Base-by-base conservation (phyloP, 1,140 invertebrate genomes). In the Monomorium pharaonis region DNA sequence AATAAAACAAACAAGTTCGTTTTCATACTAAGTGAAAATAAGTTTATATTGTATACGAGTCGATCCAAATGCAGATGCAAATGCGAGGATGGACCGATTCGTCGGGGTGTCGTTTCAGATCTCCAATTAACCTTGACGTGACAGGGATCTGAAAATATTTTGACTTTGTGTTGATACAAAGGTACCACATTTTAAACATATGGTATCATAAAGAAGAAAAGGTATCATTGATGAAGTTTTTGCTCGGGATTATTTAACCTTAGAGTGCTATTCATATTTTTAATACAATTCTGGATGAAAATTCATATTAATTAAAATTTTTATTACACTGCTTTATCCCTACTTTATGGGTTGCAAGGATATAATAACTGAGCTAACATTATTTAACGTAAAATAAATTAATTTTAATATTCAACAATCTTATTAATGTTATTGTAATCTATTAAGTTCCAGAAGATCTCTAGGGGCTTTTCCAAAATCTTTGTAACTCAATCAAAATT, bases 1-100 rank as follows among this genome's bases (percentile, higher is more conserved):
- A 69, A n/a, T 56, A 81, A 80, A 89, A 83, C 85, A 85, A 81
- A 84, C 88, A 81, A 60, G 69, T 30, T 85, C 88, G 51, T 80
- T 84, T 89, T 85, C 85, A 76, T 85, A 69, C 12, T 56, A 54
- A 58, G 27, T 75, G 33, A 63, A 70, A 44, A 7, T 37, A n/a
- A n/a, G n/a, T n/a, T n/a, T n/a, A 33, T 74, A 72, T 74, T 44
- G n/a, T 54, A 10, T 16, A 63, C 62, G 7, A 44, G 6, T 4
- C 18, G 47, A 9, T 74, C 30, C 70, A 37, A 21, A 74, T 74
- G 37, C 47, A 24, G n/a, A 74, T 74, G 47, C 76, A 47, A 51
- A 63, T 74, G 27, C 33, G 51, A 27, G 51, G n/a, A 33, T n/a
- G 18, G 49, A 51, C 24, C 76, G 49, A 54, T 56, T 74, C 49